Evolutionary conservation across 2,888 invertebrate species (phyloP).

Genomic region (Drosophila hamatofila): DNA sequence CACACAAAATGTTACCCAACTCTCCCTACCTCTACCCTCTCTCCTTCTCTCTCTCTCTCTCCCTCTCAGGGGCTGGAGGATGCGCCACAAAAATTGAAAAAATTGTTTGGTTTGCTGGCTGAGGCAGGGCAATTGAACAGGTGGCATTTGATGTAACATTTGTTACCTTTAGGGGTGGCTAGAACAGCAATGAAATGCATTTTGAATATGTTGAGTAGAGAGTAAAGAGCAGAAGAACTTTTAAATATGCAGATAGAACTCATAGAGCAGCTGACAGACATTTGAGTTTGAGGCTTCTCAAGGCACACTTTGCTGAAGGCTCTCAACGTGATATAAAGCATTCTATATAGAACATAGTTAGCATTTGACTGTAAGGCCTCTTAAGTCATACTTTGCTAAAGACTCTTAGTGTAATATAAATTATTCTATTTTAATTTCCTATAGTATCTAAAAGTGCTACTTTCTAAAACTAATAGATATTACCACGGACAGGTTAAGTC

Average conservation of each 20-base stretch:
- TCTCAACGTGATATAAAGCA: no score
- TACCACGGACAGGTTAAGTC: background rate
- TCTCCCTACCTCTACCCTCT: background rate
- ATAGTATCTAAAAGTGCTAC: no score
- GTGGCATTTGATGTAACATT: conserved; percentile 13
- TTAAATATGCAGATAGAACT: background rate
- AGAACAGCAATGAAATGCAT: background rate
- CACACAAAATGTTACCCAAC: conserved; percentile 60
- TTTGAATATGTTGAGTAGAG: background rate
- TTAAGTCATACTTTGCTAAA: no score
- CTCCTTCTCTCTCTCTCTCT: background rate
- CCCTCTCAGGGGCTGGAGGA: conserved; percentile 10
- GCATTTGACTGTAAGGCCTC: no score
- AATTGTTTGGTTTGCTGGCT: conserved; percentile 30
- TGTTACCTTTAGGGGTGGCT: background rate
- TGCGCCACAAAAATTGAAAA: conserved; percentile 33
- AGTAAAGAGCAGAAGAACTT: no score
- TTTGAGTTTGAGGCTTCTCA: background rate
- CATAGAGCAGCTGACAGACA: background rate
- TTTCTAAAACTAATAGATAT: background rate
- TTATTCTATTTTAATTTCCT: no score
- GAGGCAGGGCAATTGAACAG: conserved; percentile 26
- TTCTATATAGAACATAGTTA: no score
- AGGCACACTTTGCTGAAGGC: no score
- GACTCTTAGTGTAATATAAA: no score